Evolutionary conservation across 1,140 invertebrate genomes (phyloP), one percentile per base, ranked within the genome.

Genomic region (Trigoniulus corallinus): DNA sequence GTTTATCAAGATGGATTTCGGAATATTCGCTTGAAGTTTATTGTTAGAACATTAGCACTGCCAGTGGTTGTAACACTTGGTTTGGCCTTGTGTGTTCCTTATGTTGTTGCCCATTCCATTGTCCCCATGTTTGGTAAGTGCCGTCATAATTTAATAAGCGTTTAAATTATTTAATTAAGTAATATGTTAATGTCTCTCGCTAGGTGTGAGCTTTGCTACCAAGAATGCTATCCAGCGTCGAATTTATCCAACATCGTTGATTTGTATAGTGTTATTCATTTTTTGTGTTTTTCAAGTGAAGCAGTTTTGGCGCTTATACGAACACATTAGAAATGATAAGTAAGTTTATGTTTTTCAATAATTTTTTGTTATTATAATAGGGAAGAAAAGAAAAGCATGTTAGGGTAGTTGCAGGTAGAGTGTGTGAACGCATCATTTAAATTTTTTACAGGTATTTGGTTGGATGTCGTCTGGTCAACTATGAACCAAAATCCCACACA

Each of bases 271-370:
- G 3, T 67, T 83, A 29, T 69, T 75, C 42, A 74, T 77, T 41
- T 74, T 89, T 44, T 72, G 88, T 43, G 71, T 76, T 48, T 75
- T 77, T 59, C 85, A 91, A 70, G 79, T 93, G 29, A 77, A 82
- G 50, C 93, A 98, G 63, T 92, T 98, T 65, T 80, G 78, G 58
- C 84, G 88, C 59, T 72, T 98, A 0, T 97, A 97, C 63, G 88
- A 98, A 64, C 93, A 96, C 67, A 98, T 98, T 62, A 95, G 95
- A 68, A 97, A 98, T 72, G 94, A 98, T 64, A 98, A 98, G 72
- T 98, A 67, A 67, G 68, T 65, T n/a, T n/a, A n/a, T n/a, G n/a
- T 18, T 34, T 12, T 34, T 43, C 15, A 23, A 13, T 4, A 23
- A 7, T 13, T 27, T 41, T 3, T n/a, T 21, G 13, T 22, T 22